These are phyloP conservation scores for Cerastoderma edule DNA, from an alignment of 2,888 invertebrate species.

Conservation along the genomic window DNA sequence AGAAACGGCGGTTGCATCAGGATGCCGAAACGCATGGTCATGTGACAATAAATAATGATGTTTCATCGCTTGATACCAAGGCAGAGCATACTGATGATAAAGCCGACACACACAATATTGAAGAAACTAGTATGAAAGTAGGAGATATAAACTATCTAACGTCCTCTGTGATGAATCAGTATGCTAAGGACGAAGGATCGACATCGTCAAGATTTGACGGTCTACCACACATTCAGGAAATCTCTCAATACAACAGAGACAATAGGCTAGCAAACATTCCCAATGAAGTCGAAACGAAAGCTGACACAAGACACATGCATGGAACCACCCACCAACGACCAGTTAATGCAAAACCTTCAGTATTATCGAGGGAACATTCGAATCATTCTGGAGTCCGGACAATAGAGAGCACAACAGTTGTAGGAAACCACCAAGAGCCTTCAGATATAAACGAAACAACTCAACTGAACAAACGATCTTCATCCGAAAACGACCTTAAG, in stretches of 20 bases:
- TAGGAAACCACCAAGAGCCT: background rate
- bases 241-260: constrained; percentile 27
- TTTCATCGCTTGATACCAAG: background rate
- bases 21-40: background rate
- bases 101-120: constrained; percentile 1
- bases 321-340: background rate
- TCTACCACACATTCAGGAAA: constrained; percentile 42
- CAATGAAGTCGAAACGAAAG: background rate
- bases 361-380: background rate
- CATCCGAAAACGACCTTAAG: constrained; percentile 41
- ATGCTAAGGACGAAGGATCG: background rate
- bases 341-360: background rate
- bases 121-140: constrained; percentile 31
- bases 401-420: background rate
- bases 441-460: background rate
- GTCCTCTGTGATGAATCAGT: constrained; percentile 33
- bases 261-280: constrained; percentile 6
- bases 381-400: background rate
- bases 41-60: background rate
- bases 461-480: constrained; percentile 7
- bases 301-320: background rate
- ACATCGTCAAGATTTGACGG: constrained; percentile 35
- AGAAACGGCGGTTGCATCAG: background rate
- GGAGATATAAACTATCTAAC: constrained; percentile 33
- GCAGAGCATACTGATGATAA: constrained; percentile 11